Evolutionary conservation across 2,113 vertebrate genomes (phyloP).

Genomic region (Arenaria interpres): DNA sequence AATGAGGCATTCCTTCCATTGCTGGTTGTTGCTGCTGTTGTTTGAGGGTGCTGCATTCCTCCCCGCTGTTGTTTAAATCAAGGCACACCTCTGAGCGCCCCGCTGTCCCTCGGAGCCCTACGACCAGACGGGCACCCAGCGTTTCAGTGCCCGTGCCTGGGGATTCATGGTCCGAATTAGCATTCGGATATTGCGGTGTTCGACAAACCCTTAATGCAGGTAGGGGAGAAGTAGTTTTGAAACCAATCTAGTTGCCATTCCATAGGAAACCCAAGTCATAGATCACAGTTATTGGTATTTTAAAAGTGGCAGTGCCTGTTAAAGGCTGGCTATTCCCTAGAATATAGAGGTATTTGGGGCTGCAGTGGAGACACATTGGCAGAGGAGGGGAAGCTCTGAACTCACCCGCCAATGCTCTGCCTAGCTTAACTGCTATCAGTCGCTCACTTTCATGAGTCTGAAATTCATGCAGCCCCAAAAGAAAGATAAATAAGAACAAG

Average conservation of each 20-base stretch:
- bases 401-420: slow-evolving; percentile 50
- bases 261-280: slow-evolving; percentile 43
- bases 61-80: neutral
- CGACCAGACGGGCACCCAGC: accelerated
- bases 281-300: slow-evolving; percentile 54
- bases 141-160: accelerated
- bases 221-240: slow-evolving; percentile 22
- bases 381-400: slow-evolving; percentile 20
- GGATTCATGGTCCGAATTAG: neutral
- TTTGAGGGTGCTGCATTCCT: neutral
- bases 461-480: slow-evolving; percentile 72
- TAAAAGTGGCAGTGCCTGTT: slow-evolving; percentile 43
- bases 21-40: neutral
- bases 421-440: slow-evolving; percentile 70
- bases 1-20: neutral
- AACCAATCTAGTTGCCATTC: slow-evolving; percentile 40
- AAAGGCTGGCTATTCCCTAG: slow-evolving; percentile 27
- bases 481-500: slow-evolving; percentile 79
- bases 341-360: neutral
- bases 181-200: neutral
- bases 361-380: neutral
- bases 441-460: slow-evolving; percentile 72
- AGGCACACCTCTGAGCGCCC: neutral
- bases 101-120: accelerated
- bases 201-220: neutral